A percentile compares a stretch with the other conserved stretches of the same genome.
These are phyloP conservation scores for Drosophila incognita DNA, from an alignment of 2,888 invertebrate species.

Conservation along the genomic window DNA sequence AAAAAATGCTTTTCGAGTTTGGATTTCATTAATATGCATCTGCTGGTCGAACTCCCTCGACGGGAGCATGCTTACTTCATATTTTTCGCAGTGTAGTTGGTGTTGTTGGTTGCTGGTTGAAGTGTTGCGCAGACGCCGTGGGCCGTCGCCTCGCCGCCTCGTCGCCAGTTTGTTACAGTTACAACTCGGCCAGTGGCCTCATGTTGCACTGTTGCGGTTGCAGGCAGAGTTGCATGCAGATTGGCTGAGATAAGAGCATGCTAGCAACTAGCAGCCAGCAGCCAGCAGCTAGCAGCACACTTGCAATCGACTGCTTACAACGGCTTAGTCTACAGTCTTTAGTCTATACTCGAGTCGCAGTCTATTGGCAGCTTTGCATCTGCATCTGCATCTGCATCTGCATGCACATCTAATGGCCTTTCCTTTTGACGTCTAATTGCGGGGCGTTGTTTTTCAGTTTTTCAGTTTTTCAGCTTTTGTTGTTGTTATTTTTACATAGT, in stretches of 20 bases:
- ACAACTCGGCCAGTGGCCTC: conserved; percentile 59
- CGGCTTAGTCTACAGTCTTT: background rate
- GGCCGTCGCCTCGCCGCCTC: conserved; percentile 58
- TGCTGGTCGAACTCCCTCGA: background rate
- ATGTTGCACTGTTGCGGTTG: conserved; percentile 44
- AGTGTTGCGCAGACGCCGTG: conserved; percentile 79
- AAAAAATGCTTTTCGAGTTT: background rate
- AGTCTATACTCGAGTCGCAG: background rate
- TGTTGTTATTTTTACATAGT: conserved; percentile 41
- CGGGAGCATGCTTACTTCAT: background rate
- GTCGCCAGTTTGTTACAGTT: conserved; percentile 73
- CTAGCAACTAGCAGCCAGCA: background rate
- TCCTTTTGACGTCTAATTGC: conserved; percentile 74
- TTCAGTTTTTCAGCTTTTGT: background rate
- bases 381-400: conserved; percentile 36
- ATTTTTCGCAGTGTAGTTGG: background rate
- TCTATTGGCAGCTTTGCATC: conserved; percentile 24
- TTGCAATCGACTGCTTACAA: conserved; percentile 21
- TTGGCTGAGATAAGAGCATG: conserved; percentile 61
- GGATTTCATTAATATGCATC: background rate
- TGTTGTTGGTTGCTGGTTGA: conserved; percentile 22
- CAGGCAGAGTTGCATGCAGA: conserved; percentile 64
- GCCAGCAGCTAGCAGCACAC: conserved; percentile 3
- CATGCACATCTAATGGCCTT: conserved; percentile 73
- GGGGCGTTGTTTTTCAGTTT: conserved; percentile 51